phyloP scores from a whole-genome alignment of 2,797 vertebrate species.

The Smutsia temminckii region DNA sequence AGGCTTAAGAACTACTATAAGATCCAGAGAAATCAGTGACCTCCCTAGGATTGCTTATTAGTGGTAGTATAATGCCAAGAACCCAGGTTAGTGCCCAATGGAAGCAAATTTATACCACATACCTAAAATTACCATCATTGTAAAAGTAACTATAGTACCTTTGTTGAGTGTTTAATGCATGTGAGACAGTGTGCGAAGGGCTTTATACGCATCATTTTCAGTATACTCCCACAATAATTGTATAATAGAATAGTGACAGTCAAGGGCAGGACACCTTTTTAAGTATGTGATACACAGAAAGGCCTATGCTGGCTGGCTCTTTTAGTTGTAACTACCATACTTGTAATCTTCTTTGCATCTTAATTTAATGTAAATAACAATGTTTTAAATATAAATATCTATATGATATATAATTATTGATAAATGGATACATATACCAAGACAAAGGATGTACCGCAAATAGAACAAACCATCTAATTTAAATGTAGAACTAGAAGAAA shows the following conservation, averaged over 20 bases:
- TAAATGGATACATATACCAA: not conserved
- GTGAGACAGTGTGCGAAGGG: not conserved
- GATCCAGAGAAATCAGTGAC: not conserved
- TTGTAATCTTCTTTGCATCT: not conserved
- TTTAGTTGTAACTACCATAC: not conserved
- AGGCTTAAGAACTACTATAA: not conserved
- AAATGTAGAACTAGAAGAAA: slow-evolving; percentile 42
- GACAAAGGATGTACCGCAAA: slow-evolving; percentile 29
- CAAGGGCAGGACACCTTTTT: not conserved
- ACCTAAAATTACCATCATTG: not conserved
- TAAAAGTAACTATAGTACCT: not conserved
- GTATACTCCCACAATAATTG: not conserved
- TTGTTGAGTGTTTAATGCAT: not conserved
- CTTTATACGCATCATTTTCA: not conserved
- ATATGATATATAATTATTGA: not conserved
- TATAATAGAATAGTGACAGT: not conserved
- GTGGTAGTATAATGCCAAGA: not conserved
- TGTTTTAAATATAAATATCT: not conserved
- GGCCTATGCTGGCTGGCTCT: not conserved
- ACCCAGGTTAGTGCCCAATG: not conserved
- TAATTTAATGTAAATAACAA: slow-evolving; percentile 34
- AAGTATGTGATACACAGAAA: not conserved
- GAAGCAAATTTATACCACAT: not conserved
- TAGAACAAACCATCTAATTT: slow-evolving; percentile 35
- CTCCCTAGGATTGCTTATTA: not conserved